Evolutionary conservation across 1,140 invertebrate genomes (phyloP), one percentile per base, ranked within the genome.

Genomic region (Oncopeltus fasciatus): DNA sequence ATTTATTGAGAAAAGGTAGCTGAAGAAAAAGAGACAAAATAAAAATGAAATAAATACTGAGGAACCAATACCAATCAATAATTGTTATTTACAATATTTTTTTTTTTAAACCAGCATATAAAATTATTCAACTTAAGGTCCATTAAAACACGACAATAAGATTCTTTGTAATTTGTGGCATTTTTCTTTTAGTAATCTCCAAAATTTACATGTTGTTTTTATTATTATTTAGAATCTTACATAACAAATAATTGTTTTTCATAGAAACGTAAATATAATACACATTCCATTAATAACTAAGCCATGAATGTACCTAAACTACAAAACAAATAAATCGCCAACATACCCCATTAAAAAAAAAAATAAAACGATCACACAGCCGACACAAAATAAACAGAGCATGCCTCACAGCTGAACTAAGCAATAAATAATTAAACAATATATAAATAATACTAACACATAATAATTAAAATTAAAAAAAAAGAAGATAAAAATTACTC

Each of bases 1-100:
- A 57, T 57, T 57, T 57, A 57, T 57, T 57, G 56, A 62, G 31
- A 62, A 26, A 53, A 26, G 57, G 53, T 38, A n/a, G n/a, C n/a
- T n/a, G n/a, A n/a, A n/a, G n/a, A n/a, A n/a, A n/a, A n/a, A 26
- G 53, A 57, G 29, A 62, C 51, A 57, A 62, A 62, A 62, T 26
- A 21, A 57, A 62, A 62, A 62, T 57, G n/a, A 62, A 62, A n/a
- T n/a, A n/a, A n/a, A n/a, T n/a, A n/a, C n/a, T 38, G 18, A 62
- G 61, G 61, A 62, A 62, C 61, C 61, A 62, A 57, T 62, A 62
- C 61, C 61, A 62, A 47, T 49, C 31, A 38, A 38, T n/a, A n/a
- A n/a, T n/a, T n/a, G n/a, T n/a, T n/a, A n/a, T n/a, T n/a, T n/a
- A n/a, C n/a, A n/a, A n/a, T n/a, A n/a, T n/a, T n/a, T n/a, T n/a